Conservation (phyloP, 1,140 invertebrate species). For the Cotesia vestalis region DNA sequence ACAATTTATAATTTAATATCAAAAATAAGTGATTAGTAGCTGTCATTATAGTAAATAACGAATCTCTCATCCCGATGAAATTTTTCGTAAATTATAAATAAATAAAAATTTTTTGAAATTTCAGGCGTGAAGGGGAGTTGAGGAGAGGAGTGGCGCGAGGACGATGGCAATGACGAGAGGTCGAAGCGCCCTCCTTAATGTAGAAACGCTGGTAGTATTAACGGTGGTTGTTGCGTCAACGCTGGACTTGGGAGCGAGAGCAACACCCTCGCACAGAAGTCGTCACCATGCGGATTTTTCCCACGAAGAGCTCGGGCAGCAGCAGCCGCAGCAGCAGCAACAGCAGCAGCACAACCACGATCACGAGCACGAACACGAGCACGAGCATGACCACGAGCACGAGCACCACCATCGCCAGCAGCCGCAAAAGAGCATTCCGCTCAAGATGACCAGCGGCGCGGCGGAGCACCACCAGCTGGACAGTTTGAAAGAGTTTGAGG, state of each 20-base stretch:
- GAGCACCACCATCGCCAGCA: constrained; percentile 17
- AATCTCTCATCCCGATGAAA: neutral
- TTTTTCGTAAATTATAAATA: no score
- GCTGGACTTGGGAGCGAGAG: constrained; percentile 48
- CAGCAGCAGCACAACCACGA: constrained; percentile 29
- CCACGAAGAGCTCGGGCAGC: constrained; percentile 48
- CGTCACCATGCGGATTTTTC: constrained; percentile 60
- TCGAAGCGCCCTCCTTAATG: constrained; percentile 50
- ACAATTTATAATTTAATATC: no score
- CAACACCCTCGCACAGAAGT: constrained; percentile 57
- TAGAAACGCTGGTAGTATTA: constrained; percentile 52
- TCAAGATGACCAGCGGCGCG: constrained; percentile 23
- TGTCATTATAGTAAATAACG: no score
- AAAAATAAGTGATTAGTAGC: no score
- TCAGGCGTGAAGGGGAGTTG: constrained; percentile 32
- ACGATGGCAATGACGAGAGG: constrained; percentile 57
- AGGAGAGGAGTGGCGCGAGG: constrained; percentile 42
- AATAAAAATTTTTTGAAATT: neutral
- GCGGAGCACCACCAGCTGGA: constrained; percentile 16
- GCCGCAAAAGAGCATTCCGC: constrained; percentile 22
- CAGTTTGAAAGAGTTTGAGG: neutral
- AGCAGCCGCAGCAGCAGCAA: constrained; percentile 31
- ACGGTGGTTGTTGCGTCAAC: constrained; percentile 50
- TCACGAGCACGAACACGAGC: constrained; percentile 28
- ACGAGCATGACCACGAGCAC: constrained; percentile 29